phyloP scores from a whole-genome alignment of 92 coral and sea anemone species.

The Epizoanthus stellaris region DNA sequence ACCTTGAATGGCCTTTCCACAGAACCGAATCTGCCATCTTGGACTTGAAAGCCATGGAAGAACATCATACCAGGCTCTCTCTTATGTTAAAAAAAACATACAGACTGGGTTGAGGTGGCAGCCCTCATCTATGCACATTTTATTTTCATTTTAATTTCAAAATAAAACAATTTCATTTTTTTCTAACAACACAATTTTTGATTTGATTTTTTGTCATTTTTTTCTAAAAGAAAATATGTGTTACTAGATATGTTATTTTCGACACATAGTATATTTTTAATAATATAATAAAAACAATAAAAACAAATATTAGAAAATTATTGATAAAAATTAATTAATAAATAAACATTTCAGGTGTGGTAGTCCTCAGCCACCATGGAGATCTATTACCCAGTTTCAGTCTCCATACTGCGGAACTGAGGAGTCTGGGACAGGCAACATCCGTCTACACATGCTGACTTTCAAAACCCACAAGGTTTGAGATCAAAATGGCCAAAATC shows the following conservation, averaged over 20 bases:
- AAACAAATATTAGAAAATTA: too few species aligned
- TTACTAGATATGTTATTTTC: not conserved
- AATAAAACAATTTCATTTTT: conserved; percentile 4
- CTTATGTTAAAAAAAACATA: conserved; percentile 2
- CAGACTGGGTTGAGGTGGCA: conserved; percentile 11
- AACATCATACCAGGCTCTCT: not conserved
- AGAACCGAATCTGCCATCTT: conserved; percentile 18
- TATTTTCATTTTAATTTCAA: not conserved
- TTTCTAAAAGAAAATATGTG: not conserved
- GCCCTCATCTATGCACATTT: conserved; percentile 15
- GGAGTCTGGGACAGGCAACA: too few species aligned
- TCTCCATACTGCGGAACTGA: too few species aligned
- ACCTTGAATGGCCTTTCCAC: not conserved
- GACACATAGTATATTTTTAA: not conserved
- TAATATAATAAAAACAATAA: not conserved
- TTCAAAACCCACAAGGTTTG: too few species aligned
- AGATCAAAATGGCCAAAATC: too few species aligned
- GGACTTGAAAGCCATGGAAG: not conserved
- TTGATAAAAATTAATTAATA: too few species aligned
- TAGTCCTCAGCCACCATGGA: too few species aligned
- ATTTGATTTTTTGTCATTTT: not conserved
- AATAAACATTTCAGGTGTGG: too few species aligned
- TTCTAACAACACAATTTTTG: not conserved
- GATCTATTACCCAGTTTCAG: too few species aligned
- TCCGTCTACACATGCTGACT: too few species aligned